Base-by-base conservation (phyloP, 2,888 invertebrate species). In the Homarus gammarus region DNA sequence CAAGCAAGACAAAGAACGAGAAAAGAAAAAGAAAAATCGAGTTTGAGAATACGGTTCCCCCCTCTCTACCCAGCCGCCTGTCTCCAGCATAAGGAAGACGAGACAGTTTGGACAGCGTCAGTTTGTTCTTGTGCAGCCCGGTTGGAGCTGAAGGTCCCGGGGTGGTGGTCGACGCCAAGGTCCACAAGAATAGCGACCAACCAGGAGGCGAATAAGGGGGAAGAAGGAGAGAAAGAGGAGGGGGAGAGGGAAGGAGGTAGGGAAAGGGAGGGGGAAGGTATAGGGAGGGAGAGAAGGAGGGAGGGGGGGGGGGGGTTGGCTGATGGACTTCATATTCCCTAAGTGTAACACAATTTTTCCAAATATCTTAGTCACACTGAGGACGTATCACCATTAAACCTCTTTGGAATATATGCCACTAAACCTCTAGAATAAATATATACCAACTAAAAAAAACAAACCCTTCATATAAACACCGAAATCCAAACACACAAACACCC, bases 61-160 rank as follows among this genome's bases (percentile, higher is more conserved):
- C n/a, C n/a, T n/a, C 49, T 81, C 61, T 22, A 61, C 27, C 3
- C 56, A 40, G 38, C 87, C 56, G 70, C 75, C 56, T 51, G 61
- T 75, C 64, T 72, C 8, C 22, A n/a, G 36, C n/a, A 40, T 36
- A 51, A 56, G 61, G 87, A 87, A 87, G 82, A 87, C 84, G 75
- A 82, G 87, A 87, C 87, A 87, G 87, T 87, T 87, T 87, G 87
- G 87, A 87, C 87, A 87, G 75, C 33, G 33, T 31, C n/a, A 70
- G 73, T 77, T 87, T 87, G 87, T 87, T 87, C 87, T 87, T 87
- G 87, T 87, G 31, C 87, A 82, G n/a, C 72, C 33, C 61, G 61
- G 64, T 70, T 64, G 64, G 72, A 33, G 75, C 61, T 18, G 72
- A 56, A 51, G 38, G 72, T 56, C 61, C 40, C 40, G 68, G 75